Evolutionary conservation across 30 jellyfish, hydroid and myxozoan genomes (phyloP).

Genomic region (Hydractinia symbiolongicarpus): DNA sequence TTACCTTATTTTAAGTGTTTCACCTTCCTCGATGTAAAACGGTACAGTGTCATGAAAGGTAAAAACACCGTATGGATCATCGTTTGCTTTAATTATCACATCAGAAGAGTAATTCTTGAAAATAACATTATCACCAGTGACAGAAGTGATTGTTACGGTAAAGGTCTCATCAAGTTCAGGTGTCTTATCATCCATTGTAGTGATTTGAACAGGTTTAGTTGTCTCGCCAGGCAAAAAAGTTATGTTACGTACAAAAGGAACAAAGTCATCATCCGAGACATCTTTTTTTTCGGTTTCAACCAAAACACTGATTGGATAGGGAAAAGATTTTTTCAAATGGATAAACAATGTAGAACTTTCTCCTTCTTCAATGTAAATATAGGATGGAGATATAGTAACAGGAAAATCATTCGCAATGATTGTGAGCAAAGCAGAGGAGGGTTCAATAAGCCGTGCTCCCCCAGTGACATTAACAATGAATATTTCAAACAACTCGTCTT

Average conservation of each 20-base stretch:
- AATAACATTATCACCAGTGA: constrained; percentile 85
- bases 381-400: constrained; percentile 43
- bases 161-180: constrained; percentile 77
- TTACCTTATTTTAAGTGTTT: constrained; percentile 45
- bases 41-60: constrained; percentile 29
- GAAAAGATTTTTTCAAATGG: constrained; percentile 37
- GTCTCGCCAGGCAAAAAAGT: constrained; percentile 45
- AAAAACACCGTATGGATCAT: constrained; percentile 71
- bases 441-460: constrained; percentile 64
- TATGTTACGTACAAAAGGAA: constrained; percentile 23
- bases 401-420: constrained; percentile 77
- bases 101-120: constrained; percentile 38
- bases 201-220: constrained; percentile 26
- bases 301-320: constrained; percentile 30
- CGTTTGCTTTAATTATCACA: constrained; percentile 62
- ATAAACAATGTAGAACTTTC: constrained; percentile 38
- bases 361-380: constrained; percentile 51
- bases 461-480: constrained; percentile 46
- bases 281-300: constrained; percentile 38
- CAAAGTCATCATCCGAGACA: constrained; percentile 48
- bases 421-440: constrained; percentile 49
- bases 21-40: constrained; percentile 60
- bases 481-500: constrained; percentile 51
- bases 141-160: constrained; percentile 38
- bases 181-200: constrained; percentile 40